Conservation (phyloP, 2,888 invertebrate genomes). For the Uropetala carovei region DNA sequence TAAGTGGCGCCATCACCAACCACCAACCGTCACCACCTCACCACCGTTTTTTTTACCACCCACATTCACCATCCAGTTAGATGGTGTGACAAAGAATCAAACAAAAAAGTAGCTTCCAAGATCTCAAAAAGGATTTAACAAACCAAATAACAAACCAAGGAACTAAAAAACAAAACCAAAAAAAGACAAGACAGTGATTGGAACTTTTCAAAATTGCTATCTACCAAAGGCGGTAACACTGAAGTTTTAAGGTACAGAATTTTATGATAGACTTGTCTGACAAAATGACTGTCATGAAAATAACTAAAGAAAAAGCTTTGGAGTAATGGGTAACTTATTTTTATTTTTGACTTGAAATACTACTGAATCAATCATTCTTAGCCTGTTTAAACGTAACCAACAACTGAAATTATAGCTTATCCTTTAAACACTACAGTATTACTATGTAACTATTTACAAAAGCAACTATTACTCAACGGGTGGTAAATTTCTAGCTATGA, state of each 20-base stretch:
- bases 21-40: conserved; percentile 46
- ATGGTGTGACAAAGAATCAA: conserved; percentile 77
- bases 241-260: conserved; percentile 58
- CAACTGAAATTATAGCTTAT: neutral
- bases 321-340: too few relatives aligned
- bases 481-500: conserved; percentile 31
- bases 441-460: conserved; percentile 36
- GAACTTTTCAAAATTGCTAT: conserved; percentile 49
- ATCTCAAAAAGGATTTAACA: conserved; percentile 44
- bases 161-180: conserved; percentile 36
- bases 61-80: conserved; percentile 69
- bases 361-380: neutral
- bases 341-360: neutral
- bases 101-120: conserved; percentile 76
- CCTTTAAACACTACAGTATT: conserved; percentile 21
- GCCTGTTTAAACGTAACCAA: neutral
- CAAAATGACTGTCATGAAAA: neutral
- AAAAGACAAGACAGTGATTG: conserved; percentile 44
- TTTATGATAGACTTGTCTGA: conserved; percentile 8
- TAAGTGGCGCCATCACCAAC: conserved; percentile 40
- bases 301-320: neutral
- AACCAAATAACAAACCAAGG: conserved; percentile 36
- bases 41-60: conserved; percentile 67
- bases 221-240: conserved; percentile 60
- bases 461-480: conserved; percentile 25